These are phyloP conservation scores for Heliconius ethilla DNA, from an alignment of 2,888 invertebrate species.

Conservation along the genomic window DNA sequence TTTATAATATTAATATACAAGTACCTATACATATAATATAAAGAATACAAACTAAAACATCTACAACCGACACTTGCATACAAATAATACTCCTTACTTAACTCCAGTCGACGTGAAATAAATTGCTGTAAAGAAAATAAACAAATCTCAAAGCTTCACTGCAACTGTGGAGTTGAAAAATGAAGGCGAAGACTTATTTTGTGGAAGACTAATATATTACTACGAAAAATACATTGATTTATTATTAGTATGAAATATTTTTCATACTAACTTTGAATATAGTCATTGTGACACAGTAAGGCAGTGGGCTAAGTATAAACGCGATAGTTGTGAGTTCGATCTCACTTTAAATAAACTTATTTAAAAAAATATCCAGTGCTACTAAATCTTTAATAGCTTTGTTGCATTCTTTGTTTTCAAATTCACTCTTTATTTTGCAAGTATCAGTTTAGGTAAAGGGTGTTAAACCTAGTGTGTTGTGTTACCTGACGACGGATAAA, in stretches of 20 bases:
- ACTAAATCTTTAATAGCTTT: too few relatives aligned
- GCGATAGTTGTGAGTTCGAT: not conserved
- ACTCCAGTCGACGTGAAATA: slow-evolving; percentile 15
- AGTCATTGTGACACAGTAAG: too few relatives aligned
- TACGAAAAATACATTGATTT: not conserved
- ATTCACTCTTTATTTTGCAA: not conserved
- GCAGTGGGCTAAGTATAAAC: too few relatives aligned
- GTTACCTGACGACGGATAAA: not conserved
- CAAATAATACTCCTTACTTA: slow-evolving; percentile 7
- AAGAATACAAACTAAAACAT: not conserved
- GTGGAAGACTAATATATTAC: not conserved
- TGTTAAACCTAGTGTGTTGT: not conserved
- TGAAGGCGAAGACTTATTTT: not conserved
- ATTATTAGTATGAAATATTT: not conserved
- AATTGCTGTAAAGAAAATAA: slow-evolving; percentile 18
- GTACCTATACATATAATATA: not conserved
- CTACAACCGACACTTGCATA: not conserved
- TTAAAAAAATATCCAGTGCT: not conserved
- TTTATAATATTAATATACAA: not conserved
- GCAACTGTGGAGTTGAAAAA: slow-evolving; percentile 3
- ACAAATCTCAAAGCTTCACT: not conserved
- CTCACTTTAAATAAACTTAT: not conserved
- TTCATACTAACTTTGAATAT: not conserved
- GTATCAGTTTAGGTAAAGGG: not conserved
- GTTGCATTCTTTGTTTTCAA: not conserved